Conservation (phyloP, 1,140 invertebrate genomes). For the Bombus confusus region DNA sequence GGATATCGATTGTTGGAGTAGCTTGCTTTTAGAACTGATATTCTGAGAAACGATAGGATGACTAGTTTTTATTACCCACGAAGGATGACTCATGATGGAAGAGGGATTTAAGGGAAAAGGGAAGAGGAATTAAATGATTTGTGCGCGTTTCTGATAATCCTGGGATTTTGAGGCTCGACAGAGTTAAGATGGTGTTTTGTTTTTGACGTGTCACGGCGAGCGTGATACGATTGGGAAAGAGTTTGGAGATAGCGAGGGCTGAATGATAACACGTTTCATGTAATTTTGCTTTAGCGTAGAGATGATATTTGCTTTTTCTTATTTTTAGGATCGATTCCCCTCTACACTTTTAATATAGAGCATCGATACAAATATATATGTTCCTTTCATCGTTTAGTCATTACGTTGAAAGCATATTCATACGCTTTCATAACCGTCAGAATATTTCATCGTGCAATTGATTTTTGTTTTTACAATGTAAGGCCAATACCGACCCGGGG, state of each 20-base stretch:
- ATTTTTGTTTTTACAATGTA: neutral
- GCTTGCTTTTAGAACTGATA: too few relatives aligned
- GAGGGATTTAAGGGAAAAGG: neutral
- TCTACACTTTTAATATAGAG: neutral
- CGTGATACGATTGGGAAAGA: too few relatives aligned
- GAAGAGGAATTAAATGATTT: neutral
- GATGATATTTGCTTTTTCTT: neutral
- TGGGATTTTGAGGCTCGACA: neutral
- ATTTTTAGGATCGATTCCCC: neutral
- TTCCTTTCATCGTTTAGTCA: neutral
- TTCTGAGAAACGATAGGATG: neutral
- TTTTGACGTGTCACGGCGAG: neutral
- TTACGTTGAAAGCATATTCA: too few relatives aligned
- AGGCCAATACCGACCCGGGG: too few relatives aligned
- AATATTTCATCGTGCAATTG: neutral
- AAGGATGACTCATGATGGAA: neutral
- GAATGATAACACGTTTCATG: neutral
- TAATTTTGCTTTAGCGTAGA: neutral
- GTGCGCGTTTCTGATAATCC: neutral
- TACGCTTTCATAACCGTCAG: too few relatives aligned
- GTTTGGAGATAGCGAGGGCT: neutral
- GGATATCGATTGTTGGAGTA: neutral
- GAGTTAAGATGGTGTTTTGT: neutral
- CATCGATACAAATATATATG: neutral
- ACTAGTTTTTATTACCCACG: neutral